Evolutionary conservation across 92 coral and sea anemone species (phyloP).

Genomic region (Porites evermanni): DNA sequence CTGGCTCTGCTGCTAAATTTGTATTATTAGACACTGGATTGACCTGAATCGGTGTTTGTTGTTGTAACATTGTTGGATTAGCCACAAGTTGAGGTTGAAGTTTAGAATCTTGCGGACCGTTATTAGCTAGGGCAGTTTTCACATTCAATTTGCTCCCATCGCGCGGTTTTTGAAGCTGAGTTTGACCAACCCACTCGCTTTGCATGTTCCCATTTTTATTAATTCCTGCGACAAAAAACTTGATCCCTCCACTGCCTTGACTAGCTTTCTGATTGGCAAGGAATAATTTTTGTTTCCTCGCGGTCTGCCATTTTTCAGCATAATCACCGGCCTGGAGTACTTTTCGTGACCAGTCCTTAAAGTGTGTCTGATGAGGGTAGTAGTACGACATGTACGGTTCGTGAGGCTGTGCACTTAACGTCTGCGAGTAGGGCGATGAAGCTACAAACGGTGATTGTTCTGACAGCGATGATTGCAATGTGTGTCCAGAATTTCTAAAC

Average conservation of each 20-base stretch:
- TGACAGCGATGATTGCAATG: not conserved
- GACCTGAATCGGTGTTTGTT: not conserved
- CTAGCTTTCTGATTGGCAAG: not conserved
- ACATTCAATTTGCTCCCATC: not conserved
- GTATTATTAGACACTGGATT: not conserved
- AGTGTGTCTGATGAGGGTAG: conserved; percentile 40
- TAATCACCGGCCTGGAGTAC: conserved; percentile 27
- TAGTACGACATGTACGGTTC: conserved; percentile 15
- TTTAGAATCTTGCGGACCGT: not conserved
- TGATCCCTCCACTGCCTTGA: conserved; percentile 38
- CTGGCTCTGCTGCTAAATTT: not conserved
- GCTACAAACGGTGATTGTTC: not conserved
- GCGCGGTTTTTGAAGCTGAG: not conserved
- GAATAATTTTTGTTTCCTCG: not conserved
- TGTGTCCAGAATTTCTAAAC: not conserved
- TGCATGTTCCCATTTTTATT: conserved; percentile 19
- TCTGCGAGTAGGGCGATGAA: not conserved
- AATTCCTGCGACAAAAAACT: conserved; percentile 37
- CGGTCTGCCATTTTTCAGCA: not conserved
- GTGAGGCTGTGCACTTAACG: conserved; percentile 5
- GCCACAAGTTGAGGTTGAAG: not conserved
- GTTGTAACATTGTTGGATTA: not conserved
- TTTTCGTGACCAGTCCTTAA: conserved; percentile 77
- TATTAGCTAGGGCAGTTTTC: not conserved
- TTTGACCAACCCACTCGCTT: conserved; percentile 12